Evolutionary conservation across 2,888 invertebrate genomes (phyloP).

Genomic region (Drosophila meridionalis): DNA sequence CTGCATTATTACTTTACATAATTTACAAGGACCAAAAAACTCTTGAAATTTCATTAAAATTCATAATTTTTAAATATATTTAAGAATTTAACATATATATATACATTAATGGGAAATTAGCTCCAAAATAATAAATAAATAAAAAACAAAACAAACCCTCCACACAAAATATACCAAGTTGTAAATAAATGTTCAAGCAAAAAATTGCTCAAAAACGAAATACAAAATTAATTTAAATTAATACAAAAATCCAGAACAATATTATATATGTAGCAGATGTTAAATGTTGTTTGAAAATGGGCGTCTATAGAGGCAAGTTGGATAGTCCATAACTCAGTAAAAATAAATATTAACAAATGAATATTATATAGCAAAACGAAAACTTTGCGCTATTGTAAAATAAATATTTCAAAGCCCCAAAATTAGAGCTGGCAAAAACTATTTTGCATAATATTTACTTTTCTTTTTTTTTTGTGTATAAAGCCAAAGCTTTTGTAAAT

Average conservation of each 20-base stretch:
- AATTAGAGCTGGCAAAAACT: conserved; percentile 37
- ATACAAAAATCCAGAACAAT: conserved; percentile 28
- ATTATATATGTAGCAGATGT: conserved; percentile 61
- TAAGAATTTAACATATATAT: conserved; percentile 17
- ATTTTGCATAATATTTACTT: conserved; percentile 4
- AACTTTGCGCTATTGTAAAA: conserved; percentile 76
- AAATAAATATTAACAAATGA: conserved; percentile 24
- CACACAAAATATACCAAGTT: conserved; percentile 54
- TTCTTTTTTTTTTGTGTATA: conserved; percentile 69
- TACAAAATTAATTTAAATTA: conserved; percentile 12
- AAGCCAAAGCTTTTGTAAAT: conserved; percentile 83
- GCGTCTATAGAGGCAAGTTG: conserved; percentile 26
- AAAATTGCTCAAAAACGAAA: conserved; percentile 49
- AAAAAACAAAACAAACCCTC: conserved; percentile 52
- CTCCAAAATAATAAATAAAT: conserved; percentile 33
- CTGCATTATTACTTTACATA: conserved; percentile 50
- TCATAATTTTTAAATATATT: conserved; percentile 47
- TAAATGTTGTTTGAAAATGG: conserved; percentile 68
- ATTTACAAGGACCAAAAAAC: conserved; percentile 73
- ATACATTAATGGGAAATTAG: conserved; percentile 23
- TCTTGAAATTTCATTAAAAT: conserved; percentile 38
- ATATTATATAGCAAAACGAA: conserved; percentile 27
- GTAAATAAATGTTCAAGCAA: conserved; percentile 67
- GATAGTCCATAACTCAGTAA: conserved; percentile 28
- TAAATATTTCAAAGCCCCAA: conserved; percentile 54